Evolutionary conservation across 2,797 vertebrate species (phyloP).

Genomic region (Neostethus bicornis): DNA sequence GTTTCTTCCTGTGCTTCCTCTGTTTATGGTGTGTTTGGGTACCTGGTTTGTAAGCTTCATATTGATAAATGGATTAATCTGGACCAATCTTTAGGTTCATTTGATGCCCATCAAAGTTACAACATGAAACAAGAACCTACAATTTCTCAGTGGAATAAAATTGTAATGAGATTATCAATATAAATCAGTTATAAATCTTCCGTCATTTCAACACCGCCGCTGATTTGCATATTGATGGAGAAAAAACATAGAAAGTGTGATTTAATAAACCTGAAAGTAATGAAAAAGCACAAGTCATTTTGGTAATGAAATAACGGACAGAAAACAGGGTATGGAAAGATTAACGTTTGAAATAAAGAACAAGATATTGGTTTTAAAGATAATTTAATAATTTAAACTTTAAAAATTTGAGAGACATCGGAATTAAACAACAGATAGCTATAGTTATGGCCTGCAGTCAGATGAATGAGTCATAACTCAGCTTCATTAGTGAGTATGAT

Average conservation of each 20-base stretch:
- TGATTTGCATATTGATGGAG: background rate
- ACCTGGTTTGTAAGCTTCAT: background rate
- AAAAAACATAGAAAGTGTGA: slow-evolving; percentile 33
- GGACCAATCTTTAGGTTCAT: background rate
- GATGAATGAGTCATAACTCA: slow-evolving; percentile 67
- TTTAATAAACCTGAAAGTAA: slow-evolving; percentile 71
- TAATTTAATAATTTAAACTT: background rate
- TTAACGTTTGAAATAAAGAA: slow-evolving; percentile 13
- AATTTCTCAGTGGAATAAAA: slow-evolving; percentile 5
- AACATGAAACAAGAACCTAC: slow-evolving; percentile 1
- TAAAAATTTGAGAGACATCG: background rate
- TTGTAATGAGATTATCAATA: slow-evolving; percentile 8
- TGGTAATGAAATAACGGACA: slow-evolving; percentile 35
- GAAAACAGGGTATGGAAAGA: slow-evolving; percentile 29
- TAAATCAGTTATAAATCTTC: slow-evolving; percentile 2
- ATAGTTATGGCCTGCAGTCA: slow-evolving; percentile 37
- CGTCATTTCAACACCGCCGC: slow-evolving; percentile 6
- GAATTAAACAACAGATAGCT: slow-evolving; percentile 2
- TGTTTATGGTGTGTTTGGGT: background rate
- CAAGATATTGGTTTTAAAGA: background rate
- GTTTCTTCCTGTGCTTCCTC: too few relatives aligned
- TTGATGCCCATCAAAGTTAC: background rate
- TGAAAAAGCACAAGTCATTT: slow-evolving; percentile 31
- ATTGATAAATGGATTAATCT: too few relatives aligned
- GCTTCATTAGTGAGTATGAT: slow-evolving; percentile 71